Evolutionary conservation across 2,113 vertebrate genomes (phyloP), one percentile per base, ranked within the genome.

Genomic region (Mastomys coucha): DNA sequence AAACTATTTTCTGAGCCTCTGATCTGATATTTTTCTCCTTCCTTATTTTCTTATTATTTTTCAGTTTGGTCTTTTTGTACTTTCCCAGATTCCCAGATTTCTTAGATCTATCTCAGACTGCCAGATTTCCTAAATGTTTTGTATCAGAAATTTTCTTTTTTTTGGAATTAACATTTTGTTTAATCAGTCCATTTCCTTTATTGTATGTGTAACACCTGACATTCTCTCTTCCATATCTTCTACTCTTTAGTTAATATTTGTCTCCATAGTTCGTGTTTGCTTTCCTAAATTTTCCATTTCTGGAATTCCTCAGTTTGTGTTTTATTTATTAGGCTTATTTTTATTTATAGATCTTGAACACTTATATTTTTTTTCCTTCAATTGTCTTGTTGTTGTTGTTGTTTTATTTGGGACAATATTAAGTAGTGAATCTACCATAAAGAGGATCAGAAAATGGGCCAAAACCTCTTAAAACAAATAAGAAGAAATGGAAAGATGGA

Each of bases 381-480:
- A 22, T 39, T 73, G 8, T 73, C 39, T 73, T 6, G 0, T 39
- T 39, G 39, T 73, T 20, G 36, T 73, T 73, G 36, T 10, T 33
- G 14, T 73, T 39, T 73, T 39, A 72, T 67, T 67, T 28, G 28
- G 26, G 53, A 58, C 3, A 11, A 1, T 58, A 36, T 58, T 56
- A 53, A 22, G 51, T 56, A 81, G 33, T 56, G 19, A 36, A 81
- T 58, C 19, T 22, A 10, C 5, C 6, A 78, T 33, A 56, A 56
- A 9, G 4, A 81, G 36, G 20, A 33, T 16, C 53, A 8, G 33
- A 33, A 28, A 19, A 77, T 39, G 75, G 22, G 22, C 1, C 14
- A 20, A 94, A 90, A 96, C 60, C 53, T 81, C 81, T 49, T 92
- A 42, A 82, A 51, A 28, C 69, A 76, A 33, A 33, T 45, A 70